Conservation (phyloP, 2,797 vertebrate genomes). For the Mormyrus hasselquistii region DNA sequence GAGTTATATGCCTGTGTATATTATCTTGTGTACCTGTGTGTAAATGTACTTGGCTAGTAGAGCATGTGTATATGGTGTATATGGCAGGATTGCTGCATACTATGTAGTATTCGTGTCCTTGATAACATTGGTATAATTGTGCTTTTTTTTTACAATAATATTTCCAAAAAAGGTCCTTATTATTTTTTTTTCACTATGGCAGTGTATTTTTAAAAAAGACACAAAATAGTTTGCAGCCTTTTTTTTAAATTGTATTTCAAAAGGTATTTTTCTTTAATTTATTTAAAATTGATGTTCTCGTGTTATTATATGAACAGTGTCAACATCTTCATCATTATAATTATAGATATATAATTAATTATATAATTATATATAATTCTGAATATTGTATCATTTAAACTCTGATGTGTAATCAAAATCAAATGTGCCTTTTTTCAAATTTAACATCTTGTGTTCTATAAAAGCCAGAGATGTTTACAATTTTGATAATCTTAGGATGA, state of each 20-base stretch:
- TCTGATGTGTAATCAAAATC: not conserved
- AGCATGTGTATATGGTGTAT: not conserved
- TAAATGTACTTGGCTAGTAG: not conserved
- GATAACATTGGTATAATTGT: not conserved
- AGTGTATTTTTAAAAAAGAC: not conserved
- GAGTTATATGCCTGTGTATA: not conserved
- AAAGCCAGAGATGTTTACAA: not conserved
- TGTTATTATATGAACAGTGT: slow-evolving; percentile 18
- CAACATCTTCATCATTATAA: not conserved
- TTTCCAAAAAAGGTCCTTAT: not conserved
- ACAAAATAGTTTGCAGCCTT: not conserved
- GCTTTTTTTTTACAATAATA: not conserved
- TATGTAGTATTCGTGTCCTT: not conserved
- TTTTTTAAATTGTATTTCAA: slow-evolving; percentile 12
- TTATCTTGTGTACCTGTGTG: not conserved
- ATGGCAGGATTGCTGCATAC: not conserved
- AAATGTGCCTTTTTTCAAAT: slow-evolving; percentile 14
- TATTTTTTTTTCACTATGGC: not conserved
- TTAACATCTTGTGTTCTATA: not conserved
- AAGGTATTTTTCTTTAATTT: slow-evolving; percentile 20
- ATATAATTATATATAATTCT: not conserved
- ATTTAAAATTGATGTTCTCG: not conserved
- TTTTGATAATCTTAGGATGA: not conserved
- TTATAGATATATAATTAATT: not conserved
- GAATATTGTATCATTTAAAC: slow-evolving; percentile 15